These are phyloP conservation scores for Steinernema hermaphroditum DNA, from an alignment of 2,888 invertebrate genomes.

Conservation along the genomic window DNA sequence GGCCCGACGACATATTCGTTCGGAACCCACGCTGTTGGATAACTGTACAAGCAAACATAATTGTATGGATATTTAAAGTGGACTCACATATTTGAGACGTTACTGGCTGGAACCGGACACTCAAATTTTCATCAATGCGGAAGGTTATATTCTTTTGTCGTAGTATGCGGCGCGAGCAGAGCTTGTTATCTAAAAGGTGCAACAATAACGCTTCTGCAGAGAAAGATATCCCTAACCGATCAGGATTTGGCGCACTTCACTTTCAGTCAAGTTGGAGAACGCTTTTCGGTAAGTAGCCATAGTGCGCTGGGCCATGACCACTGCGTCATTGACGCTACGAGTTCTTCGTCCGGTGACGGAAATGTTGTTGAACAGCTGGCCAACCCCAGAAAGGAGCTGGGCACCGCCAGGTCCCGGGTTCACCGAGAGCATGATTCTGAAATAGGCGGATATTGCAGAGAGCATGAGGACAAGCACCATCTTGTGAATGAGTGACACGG, in stretches of 20 bases:
- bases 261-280: not conserved
- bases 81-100: not conserved
- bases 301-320: not conserved
- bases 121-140: not conserved
- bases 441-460: too few species aligned
- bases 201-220: too few species aligned
- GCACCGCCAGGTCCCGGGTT: not conserved
- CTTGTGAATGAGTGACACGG: too few species aligned
- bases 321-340: conserved; percentile 15
- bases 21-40: conserved; percentile 54
- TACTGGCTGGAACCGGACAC: not conserved
- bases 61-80: not conserved
- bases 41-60: conserved; percentile 36
- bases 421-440: conserved; percentile 7
- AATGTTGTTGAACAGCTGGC: conserved; percentile 7
- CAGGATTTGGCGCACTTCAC: not conserved
- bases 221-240: not conserved
- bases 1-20: conserved; percentile 34
- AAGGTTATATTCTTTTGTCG: conserved; percentile 1
- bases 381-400: not conserved
- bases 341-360: not conserved
- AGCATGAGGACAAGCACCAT: too few species aligned
- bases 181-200: not conserved
- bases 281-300: not conserved
- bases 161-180: not conserved